phyloP scores from a whole-genome alignment of 2,113 vertebrate species.

The Spea multiplicata region DNA sequence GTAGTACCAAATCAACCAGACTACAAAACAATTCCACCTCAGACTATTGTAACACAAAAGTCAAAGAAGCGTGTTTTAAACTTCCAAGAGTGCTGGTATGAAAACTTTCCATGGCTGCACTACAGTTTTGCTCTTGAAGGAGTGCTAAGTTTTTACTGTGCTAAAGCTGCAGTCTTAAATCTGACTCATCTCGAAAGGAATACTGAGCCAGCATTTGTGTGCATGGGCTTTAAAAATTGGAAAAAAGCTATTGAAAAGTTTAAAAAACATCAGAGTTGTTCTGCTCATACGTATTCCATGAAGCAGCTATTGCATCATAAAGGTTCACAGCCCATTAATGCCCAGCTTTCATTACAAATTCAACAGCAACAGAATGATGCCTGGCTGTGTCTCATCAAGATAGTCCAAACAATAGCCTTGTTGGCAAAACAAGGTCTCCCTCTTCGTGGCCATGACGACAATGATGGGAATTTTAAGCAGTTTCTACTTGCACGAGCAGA shows the following conservation, averaged over 20 bases:
- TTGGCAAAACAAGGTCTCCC: not conserved
- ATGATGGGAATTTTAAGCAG: not conserved
- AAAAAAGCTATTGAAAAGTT: constrained; percentile 1
- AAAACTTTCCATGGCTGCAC: too few species aligned
- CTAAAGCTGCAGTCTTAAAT: not conserved
- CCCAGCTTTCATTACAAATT: not conserved
- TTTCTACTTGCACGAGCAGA: not conserved
- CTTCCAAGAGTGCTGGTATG: too few species aligned
- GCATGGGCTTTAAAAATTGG: not conserved
- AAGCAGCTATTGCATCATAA: not conserved
- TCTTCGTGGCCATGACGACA: not conserved
- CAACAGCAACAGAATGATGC: not conserved
- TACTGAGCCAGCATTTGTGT: not conserved
- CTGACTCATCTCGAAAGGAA: not conserved
- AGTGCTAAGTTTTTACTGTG: too few species aligned
- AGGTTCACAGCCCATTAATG: not conserved
- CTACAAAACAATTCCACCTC: too few species aligned
- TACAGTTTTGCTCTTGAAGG: too few species aligned
- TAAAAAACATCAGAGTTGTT: not conserved
- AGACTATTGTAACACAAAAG: too few species aligned
- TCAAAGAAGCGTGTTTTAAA: too few species aligned
- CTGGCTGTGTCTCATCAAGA: too few species aligned
- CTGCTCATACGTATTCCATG: not conserved
- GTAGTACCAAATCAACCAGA: not conserved
- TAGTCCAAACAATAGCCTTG: too few species aligned